Base-by-base conservation (phyloP, 2,888 invertebrate genomes). In the Pyralis farinalis region DNA sequence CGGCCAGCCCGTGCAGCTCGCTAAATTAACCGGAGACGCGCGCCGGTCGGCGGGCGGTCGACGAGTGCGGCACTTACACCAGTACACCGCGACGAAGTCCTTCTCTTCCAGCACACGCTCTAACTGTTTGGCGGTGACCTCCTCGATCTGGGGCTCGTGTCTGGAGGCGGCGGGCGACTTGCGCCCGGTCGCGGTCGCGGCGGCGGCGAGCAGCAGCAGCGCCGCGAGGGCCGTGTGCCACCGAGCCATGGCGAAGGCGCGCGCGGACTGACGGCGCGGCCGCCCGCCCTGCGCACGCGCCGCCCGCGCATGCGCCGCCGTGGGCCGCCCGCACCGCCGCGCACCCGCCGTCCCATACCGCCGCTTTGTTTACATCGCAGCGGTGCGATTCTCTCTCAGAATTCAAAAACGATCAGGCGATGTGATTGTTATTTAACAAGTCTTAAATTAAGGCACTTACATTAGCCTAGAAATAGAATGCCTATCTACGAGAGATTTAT, bases 1-100 rank as follows among this genome's bases (percentile, higher is more conserved):
- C 50, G 59, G 75, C 73, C 77, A 71, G 70, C 56, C n/a, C 57
- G 55, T 57, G 51, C 47, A 49, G 54, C 53, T 64, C 67, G 66
- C 68, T 66, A 74, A 69, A 65, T 68, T 61, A 66, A 55, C 59
- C 59, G 66, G 55, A 64, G 71, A 59, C 66, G 65, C 68, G 57
- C 64, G 63, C 64, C 65, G 63, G 65, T 56, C 59, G 56, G 63
- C 68, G 53, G 61, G 55, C 58, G 63, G 51, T 63, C 51, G 51
- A 51, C 55, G 61, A 55, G 53, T 55, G 51, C 57, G 50, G 50
- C 91, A 96, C 97, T 97, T 95, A 97, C 97, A 97, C 96, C 97
- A 97, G 91, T 95, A 97, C 89, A 97, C 97, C 81, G 97, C 97
- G 83, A 97, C 96, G 91, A 95, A 96, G 90, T 96, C 96, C 93